Conservation (phyloP, 2,888 invertebrate species). For the Busseola fusca region DNA sequence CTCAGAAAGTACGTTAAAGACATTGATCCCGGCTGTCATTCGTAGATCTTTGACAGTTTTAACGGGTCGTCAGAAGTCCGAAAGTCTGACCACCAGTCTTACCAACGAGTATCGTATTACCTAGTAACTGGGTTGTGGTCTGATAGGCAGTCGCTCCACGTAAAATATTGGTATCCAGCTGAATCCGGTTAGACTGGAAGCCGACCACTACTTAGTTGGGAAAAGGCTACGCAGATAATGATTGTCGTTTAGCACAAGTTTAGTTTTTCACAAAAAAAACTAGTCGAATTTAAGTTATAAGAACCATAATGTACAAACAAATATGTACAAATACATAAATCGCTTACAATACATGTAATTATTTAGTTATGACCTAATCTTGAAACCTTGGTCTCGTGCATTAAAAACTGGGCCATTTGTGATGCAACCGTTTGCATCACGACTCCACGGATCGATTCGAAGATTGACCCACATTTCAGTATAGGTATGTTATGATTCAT, state of each 20-base stretch:
- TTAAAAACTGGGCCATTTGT: constrained; percentile 65
- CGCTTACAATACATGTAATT: constrained; percentile 59
- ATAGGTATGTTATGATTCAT: constrained; percentile 27
- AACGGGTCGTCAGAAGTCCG: too few species aligned
- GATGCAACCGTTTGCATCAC: constrained; percentile 65
- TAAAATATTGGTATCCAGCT: too few species aligned
- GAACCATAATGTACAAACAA: constrained; percentile 48
- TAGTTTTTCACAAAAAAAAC: not conserved
- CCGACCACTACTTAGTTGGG: not conserved
- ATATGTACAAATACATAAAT: constrained; percentile 48
- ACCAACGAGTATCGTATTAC: too few species aligned
- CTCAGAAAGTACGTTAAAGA: too few species aligned
- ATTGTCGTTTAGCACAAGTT: not conserved
- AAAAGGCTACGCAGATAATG: not conserved
- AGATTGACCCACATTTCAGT: constrained; percentile 59
- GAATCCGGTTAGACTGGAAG: not conserved
- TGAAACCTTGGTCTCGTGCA: constrained; percentile 72
- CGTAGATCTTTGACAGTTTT: too few species aligned
- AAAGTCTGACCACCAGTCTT: too few species aligned
- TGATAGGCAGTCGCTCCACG: too few species aligned
- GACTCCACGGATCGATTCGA: constrained; percentile 46
- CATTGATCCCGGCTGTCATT: too few species aligned
- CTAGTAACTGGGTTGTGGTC: too few species aligned
- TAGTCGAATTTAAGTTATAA: not conserved
- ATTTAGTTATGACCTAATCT: constrained; percentile 71